Evolutionary conservation across 2,888 invertebrate genomes (phyloP), one percentile per base, ranked within the genome.

Genomic region (Chrysina gloriosa): DNA sequence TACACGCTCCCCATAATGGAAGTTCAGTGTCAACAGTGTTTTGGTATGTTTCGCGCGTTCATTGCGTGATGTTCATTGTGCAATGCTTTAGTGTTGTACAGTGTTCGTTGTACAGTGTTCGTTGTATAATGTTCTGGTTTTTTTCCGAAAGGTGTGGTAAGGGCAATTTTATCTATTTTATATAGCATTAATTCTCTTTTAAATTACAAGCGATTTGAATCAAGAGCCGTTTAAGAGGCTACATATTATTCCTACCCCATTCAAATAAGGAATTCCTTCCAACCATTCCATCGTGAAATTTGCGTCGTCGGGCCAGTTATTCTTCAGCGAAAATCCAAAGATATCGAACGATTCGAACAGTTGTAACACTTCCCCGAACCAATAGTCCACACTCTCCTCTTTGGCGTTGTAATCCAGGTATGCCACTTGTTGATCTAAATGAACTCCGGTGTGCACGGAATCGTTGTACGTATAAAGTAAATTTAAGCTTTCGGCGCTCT

Each of bases 221-320:
- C n/a, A n/a, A n/a, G n/a, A n/a, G n/a, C n/a, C n/a, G n/a, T n/a
- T n/a, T n/a, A n/a, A n/a, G n/a, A n/a, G n/a, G 48, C n/a, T 2
- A 42, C 9, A 11, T 5, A 5, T 9, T 31, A 23, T 42, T 42
- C 25, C 14, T 79, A 88, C 88, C 82, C 86, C 71, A 73, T 82
- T 85, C 63, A 85, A 83, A 78, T 88, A 88, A 0, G 86, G 85
- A 58, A 88, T 81, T 64, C 74, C 70, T n/a, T 73, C 70, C 23
- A 78, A 69, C 1, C 81, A 80, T 61, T 81, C 77, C 63, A 84
- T 82, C 31, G 65, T n/a, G 65, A 77, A 80, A 21, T 69, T 81
- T 68, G 73, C 79, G 63, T 78, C 86, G 80, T 67, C 79, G 6
- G 89, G 88, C 88, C 88, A 89, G 76, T 83, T 88, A 68, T 88